Percentiles rank a stretch among this genome's conserved stretches.
These are phyloP conservation scores for Cyprinodon brontotheroides DNA, from an alignment of 2,113 vertebrate genomes.

Conservation along the genomic window DNA sequence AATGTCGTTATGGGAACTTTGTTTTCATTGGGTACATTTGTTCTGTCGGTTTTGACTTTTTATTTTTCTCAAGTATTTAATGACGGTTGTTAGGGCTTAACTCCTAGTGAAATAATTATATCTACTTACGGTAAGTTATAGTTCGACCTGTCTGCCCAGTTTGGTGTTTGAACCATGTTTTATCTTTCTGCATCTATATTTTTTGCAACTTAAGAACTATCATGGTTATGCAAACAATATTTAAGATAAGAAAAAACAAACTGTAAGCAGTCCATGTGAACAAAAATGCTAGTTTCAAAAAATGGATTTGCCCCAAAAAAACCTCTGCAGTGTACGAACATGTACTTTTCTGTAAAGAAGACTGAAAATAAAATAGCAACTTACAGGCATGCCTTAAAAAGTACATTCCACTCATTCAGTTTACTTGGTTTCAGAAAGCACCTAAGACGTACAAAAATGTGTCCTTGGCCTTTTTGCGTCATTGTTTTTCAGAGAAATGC, in stretches of 20 bases:
- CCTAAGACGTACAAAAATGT: constrained; percentile 29
- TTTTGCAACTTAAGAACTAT: neutral
- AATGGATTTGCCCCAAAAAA: neutral
- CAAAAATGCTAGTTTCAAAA: neutral
- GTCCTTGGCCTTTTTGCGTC: constrained; percentile 26
- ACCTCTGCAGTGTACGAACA: neutral
- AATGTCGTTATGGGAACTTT: too few relatives aligned
- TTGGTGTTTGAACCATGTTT: constrained; percentile 55
- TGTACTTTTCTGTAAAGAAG: neutral
- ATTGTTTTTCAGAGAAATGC: constrained; percentile 32
- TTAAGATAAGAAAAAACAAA: too few relatives aligned
- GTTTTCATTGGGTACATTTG: too few relatives aligned
- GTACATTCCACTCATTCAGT: constrained; percentile 26
- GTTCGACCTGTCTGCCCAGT: constrained; percentile 60
- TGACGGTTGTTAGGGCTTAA: constrained; percentile 59
- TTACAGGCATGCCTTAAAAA: constrained; percentile 13
- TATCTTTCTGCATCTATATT: constrained; percentile 28
- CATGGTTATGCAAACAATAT: too few relatives aligned
- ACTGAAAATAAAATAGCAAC: neutral
- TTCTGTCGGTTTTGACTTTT: constrained; percentile 34
- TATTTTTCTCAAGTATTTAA: constrained; percentile 52
- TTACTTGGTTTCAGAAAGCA: constrained; percentile 12
- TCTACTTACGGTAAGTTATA: constrained; percentile 49
- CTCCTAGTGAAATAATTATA: constrained; percentile 71
- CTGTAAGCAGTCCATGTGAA: too few relatives aligned